Evolutionary conservation across 2,797 vertebrate species (phyloP).

Genomic region (Phoxinus dragarum): DNA sequence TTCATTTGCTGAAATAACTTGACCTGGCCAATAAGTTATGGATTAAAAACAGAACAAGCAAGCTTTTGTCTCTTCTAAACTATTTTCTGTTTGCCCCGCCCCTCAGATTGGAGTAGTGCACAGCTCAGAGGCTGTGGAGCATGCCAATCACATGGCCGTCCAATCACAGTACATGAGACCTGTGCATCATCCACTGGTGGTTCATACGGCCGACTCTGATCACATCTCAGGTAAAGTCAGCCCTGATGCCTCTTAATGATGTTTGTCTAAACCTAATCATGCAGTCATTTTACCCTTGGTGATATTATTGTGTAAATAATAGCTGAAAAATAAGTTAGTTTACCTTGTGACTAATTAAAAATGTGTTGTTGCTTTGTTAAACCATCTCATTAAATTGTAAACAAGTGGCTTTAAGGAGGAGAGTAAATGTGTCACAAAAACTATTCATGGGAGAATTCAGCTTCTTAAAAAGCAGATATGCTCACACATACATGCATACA

Average conservation of each 20-base stretch:
- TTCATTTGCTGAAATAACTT: background rate
- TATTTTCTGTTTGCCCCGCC: background rate
- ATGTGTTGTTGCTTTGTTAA: background rate
- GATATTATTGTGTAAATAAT: background rate
- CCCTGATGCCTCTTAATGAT: background rate
- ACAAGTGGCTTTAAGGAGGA: background rate
- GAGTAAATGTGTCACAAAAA: background rate
- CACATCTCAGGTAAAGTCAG: conserved; percentile 82
- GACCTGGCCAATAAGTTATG: background rate
- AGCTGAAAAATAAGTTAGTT: background rate
- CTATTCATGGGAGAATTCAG: background rate
- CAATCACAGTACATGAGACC: conserved; percentile 90
- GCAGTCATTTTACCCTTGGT: background rate
- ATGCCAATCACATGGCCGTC: conserved; percentile 87
- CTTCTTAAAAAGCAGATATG: background rate
- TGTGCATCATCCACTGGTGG: conserved; percentile 85
- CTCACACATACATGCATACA: background rate
- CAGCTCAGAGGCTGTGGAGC: conserved; percentile 83
- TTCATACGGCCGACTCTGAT: conserved; percentile 77
- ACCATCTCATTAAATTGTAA: background rate
- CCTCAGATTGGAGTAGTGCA: conserved; percentile 89
- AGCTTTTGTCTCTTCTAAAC: conserved; percentile 3
- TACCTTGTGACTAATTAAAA: background rate
- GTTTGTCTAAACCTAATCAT: background rate
- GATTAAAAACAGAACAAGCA: background rate